Base-by-base conservation (phyloP, 2,888 invertebrate genomes). In the Rhamphomyia laevipes region DNA sequence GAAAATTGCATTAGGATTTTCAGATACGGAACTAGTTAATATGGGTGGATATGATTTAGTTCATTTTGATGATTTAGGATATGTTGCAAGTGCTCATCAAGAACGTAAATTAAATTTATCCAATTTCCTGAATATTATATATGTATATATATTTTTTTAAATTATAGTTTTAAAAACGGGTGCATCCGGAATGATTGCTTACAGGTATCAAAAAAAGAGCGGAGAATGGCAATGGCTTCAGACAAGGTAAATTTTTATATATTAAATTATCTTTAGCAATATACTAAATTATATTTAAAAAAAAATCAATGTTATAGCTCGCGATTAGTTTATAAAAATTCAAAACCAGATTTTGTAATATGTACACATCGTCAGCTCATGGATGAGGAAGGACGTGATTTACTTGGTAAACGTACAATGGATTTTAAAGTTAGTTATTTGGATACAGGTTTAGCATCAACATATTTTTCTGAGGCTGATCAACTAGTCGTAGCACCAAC, bases 371-470 rank as follows among this genome's bases (percentile, higher is more conserved):
- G 99, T 56, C 94, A 97, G 53, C 80, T 99, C 44, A 97, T 97
- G 99, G 97, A 99, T 68, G 99, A 99, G 72, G 99, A 99, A 75
- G 99, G 99, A 12, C 81, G 93, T 56, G 97, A 97, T 72, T 74
- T 99, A 53, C 77, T 97, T 45, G 96, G 96, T 33, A 99, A 99
- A 71, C 80, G 99, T 56, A 97, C 96, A 7, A 95, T 95, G 89
- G 96, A 97, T 72, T 97, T 96, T 72, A 96, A 97, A 78, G 93
- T 71, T 3, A 95, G 95, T 67, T 97, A 97, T 72, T 77, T 96
- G 62, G 94, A 94, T 67, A 92, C 92, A 0, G 92, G 92, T 15
- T 76, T 94, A 55, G 90, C 91, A 15, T 92, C 89, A 63, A 82
- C 86, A 49, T 92, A 92, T 72, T 90, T 92, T 72, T 86, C 87